Evolutionary conservation across 2,797 vertebrate species (phyloP).

Genomic region (Eulemur rubriventer): DNA sequence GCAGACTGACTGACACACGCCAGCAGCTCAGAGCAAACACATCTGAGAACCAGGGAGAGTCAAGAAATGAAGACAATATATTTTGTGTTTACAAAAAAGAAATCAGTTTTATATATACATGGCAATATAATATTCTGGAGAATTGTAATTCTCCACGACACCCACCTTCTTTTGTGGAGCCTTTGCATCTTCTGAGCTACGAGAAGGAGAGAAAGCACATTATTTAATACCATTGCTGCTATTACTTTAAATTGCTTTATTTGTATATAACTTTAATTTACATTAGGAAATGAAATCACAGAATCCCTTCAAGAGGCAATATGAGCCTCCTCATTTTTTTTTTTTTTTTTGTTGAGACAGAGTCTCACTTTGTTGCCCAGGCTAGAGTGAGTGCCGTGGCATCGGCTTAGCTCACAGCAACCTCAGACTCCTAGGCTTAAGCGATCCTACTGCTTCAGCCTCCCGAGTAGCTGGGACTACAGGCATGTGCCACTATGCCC

Average conservation of each 20-base stretch:
- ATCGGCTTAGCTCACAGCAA: too few species aligned
- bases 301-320: background rate
- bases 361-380: too few species aligned
- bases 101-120: background rate
- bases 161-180: constrained; percentile 94
- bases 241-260: background rate
- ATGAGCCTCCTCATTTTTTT: background rate
- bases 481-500: too few species aligned
- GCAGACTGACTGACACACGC: background rate
- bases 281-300: background rate
- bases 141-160: background rate
- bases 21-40: background rate
- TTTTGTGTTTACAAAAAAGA: constrained; percentile 6
- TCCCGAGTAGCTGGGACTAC: too few species aligned
- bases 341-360: too few species aligned
- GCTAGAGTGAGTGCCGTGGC: too few species aligned
- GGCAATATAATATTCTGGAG: background rate
- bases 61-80: constrained; percentile 1
- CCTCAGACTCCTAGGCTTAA: too few species aligned
- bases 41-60: background rate
- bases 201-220: constrained; percentile 74
- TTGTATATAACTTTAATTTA: background rate
- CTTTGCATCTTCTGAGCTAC: constrained; percentile 93
- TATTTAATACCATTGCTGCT: constrained; percentile 1
- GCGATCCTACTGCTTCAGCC: too few species aligned